Evolutionary conservation across 2,888 invertebrate species (phyloP).

Genomic region (Protophormia terraenovae): DNA sequence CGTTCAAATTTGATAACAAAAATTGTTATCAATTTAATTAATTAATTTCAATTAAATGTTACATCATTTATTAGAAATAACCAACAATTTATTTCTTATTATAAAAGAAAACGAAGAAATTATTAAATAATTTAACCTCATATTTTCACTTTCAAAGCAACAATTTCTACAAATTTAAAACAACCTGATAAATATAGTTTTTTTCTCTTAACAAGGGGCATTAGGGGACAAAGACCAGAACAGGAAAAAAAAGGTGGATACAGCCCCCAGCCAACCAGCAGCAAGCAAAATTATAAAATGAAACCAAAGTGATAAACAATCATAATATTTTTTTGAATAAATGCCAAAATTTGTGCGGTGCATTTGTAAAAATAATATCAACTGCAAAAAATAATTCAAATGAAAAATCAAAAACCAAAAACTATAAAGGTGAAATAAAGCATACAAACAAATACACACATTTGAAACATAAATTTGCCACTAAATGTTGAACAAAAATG

Average conservation of each 20-base stretch:
- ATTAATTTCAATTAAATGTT: too few relatives aligned
- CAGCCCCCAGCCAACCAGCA: too few relatives aligned
- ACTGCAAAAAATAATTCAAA: neutral
- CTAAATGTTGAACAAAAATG: neutral
- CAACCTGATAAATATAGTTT: neutral
- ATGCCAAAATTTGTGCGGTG: neutral
- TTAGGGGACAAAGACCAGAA: neutral
- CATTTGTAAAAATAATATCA: neutral
- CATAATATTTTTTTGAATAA: conserved; percentile 21
- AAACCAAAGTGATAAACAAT: conserved; percentile 17
- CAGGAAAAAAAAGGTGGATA: neutral
- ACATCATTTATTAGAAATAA: too few relatives aligned
- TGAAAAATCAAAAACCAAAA: neutral
- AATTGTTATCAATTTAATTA: too few relatives aligned
- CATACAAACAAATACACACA: neutral
- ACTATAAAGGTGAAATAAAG: neutral
- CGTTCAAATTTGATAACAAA: too few relatives aligned
- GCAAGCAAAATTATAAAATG: neutral
- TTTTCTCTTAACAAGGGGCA: neutral
- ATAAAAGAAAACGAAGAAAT: too few relatives aligned
- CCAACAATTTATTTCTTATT: too few relatives aligned
- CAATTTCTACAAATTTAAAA: neutral
- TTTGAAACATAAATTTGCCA: too few relatives aligned
- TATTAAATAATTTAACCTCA: too few relatives aligned
- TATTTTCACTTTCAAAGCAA: neutral